Evolutionary conservation across 2,888 invertebrate genomes (phyloP), one percentile per base, ranked within the genome.

Genomic region (Eristalis pertinax): DNA sequence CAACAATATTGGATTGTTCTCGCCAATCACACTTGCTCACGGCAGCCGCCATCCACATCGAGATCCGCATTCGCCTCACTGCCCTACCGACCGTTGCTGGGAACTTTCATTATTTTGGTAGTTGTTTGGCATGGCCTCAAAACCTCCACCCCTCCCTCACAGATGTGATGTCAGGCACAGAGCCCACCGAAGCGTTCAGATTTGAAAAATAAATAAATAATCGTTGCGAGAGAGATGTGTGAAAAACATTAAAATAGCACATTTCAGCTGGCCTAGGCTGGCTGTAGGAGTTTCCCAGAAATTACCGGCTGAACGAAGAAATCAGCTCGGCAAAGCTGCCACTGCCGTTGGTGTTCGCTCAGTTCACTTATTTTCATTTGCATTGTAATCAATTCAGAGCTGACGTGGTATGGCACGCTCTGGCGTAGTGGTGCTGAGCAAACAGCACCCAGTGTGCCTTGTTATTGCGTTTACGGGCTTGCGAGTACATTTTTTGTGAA

Each of bases 141-240:
- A 74, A 38, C 19, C 69, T 38, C 63, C 68, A 58, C 60, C 74
- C 35, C 26, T 2, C 11, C 15, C 50, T 8, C 10, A n/a, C 32
- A 32, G 32, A 19, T 7, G 26, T 19, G 56, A 26, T 60, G 19
- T 50, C 50, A 50, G 67, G 63, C 68, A 78, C 77, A 77, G 50
- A 41, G 65, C 15, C 26, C 41, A 82, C 32, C 50, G 72, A 81
- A 78, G 83, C 86, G 62, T 83, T 70, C 50, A 82, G 74, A 78
- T 87, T 79, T 79, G 22, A 73, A 83, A 87, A 87, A 87, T 79
- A 87, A 87, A 87, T 87, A 87, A 87, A 87, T 87, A 86, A 75
- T 75, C 70, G 67, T 60, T 50, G n/a, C 19, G 11, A 22, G 26
- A n/a, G 79, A 22, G 79, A 86, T 83, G 83, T 87, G 86, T 87